phyloP scores from a whole-genome alignment of 1,140 invertebrate genomes.

The Goniozus legneri region DNA sequence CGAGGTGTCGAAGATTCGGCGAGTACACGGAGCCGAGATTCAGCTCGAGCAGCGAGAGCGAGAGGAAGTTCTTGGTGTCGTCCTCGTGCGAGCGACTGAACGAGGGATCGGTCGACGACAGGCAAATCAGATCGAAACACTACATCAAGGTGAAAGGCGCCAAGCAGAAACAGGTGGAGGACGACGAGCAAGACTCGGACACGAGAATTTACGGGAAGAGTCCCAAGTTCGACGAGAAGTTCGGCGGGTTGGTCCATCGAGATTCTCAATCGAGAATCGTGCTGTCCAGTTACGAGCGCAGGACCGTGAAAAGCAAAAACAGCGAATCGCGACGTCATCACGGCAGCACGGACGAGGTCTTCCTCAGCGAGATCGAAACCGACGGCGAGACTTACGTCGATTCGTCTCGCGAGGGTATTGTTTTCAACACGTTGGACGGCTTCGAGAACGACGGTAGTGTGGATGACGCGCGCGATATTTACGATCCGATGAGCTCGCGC shows the following conservation, averaged over 20 bases:
- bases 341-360: slow-evolving; percentile 27
- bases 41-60: slow-evolving; percentile 41
- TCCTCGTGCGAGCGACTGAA: slow-evolving; percentile 39
- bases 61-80: slow-evolving; percentile 33
- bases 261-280: neutral
- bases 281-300: slow-evolving; percentile 11
- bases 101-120: slow-evolving; percentile 25
- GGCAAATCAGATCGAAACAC: slow-evolving; percentile 27
- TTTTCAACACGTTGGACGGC: slow-evolving; percentile 50
- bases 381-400: slow-evolving; percentile 2
- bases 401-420: slow-evolving; percentile 36
- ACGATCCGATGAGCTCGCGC: slow-evolving; percentile 2
- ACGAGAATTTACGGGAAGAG: slow-evolving; percentile 49
- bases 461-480: slow-evolving; percentile 19
- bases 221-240: slow-evolving; percentile 49
- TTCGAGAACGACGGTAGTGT: slow-evolving; percentile 38
- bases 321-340: slow-evolving; percentile 20
- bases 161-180: slow-evolving; percentile 44
- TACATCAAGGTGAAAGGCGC: slow-evolving; percentile 37
- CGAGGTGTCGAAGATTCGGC: slow-evolving; percentile 22
- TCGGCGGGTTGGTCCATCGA: slow-evolving; percentile 22
- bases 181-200: slow-evolving; percentile 43
- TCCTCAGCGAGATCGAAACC: slow-evolving; percentile 25
- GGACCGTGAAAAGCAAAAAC: slow-evolving; percentile 20
- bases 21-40: slow-evolving; percentile 34